Conservation (phyloP, 1,140 invertebrate genomes). For the Zaprionus ghesquierei region DNA sequence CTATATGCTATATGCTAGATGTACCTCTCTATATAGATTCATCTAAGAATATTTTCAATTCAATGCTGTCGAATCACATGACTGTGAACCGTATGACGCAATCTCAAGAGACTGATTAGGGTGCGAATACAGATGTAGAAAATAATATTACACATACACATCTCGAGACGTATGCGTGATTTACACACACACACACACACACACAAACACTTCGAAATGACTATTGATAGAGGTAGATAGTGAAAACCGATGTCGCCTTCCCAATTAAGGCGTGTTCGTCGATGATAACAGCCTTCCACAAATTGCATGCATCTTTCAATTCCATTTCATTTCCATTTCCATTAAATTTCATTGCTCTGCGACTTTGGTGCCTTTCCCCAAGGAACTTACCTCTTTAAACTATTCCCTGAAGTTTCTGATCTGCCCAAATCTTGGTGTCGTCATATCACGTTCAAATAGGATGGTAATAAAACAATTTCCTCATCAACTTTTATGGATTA, state of each 20-base stretch:
- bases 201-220: not conserved
- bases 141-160: not conserved
- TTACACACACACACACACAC: not conserved
- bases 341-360: not conserved
- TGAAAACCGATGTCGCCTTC: conserved; percentile 20
- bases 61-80: conserved; percentile 25
- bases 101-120: conserved; percentile 27
- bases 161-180: not conserved
- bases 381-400: not conserved
- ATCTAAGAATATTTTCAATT: conserved; percentile 5
- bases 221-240: conserved; percentile 19
- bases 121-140: not conserved
- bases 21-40: not conserved
- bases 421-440: too few species aligned
- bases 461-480: not conserved
- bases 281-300: conserved; percentile 12
- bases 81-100: conserved; percentile 28
- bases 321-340: not conserved
- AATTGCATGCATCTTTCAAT: conserved; percentile 2
- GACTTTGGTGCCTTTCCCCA: not conserved
- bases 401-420: too few species aligned
- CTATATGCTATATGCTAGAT: not conserved
- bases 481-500: not conserved
- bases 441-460: not conserved
- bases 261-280: conserved; percentile 5